Evolutionary conservation across 2,113 vertebrate species (phyloP).

Genomic region (rabbit (Oryctolagus cuniculus)): mOryCun1.1 NC_091433.1:192708001-192708500

Average conservation of each 20-base stretch:
- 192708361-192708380: not conserved
- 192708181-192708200: not conserved
- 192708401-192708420: too few species aligned
- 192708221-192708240: not conserved
- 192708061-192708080: not conserved
- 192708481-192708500: too few species aligned
- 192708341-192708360: not conserved
- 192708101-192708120: not conserved
- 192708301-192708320: not conserved
- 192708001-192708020: not conserved
- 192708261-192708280: not conserved
- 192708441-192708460: too few species aligned
- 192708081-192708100: not conserved
- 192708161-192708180: not conserved
- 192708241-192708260: not conserved
- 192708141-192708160: not conserved
- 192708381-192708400: too few species aligned
- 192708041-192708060: not conserved
- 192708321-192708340: not conserved
- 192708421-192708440: too few species aligned
- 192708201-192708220: not conserved
- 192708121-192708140: not conserved
- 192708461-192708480: too few species aligned
- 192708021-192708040: not conserved
- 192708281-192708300: not conserved